Evolutionary conservation across 1,140 invertebrate genomes (phyloP), one percentile per base, ranked within the genome.

Genomic region (Drosophila sucinea): DNA sequence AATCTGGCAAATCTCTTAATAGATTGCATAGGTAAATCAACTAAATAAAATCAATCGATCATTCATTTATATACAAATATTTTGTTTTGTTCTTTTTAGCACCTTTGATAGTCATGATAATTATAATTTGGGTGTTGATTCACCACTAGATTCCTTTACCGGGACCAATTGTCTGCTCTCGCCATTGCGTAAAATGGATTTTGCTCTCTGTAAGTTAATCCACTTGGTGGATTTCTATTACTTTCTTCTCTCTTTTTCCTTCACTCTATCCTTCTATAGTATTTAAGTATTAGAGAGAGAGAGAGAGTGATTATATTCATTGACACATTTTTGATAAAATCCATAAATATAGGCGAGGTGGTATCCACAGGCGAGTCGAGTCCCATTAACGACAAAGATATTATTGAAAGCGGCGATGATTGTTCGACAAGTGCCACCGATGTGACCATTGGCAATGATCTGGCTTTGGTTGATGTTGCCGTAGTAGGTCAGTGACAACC

Each of bases 351-450:
- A 95, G 95, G 95, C 94, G 95, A 95, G 93, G 94, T 95, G 93
- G 94, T 95, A 89, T 92, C 91, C 90, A 94, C 94, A 90, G 93
- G 92, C 81, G 93, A 93, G 87, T 93, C 93, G 90, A 95, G 95
- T 93, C 95, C 96, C 77, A 93, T 95, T 91, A 94, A 96, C 90
- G 96, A 96, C 93, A 96, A 96, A 90, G 95, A 96, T 92, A 67
- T 94, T 56, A 94, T 94, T 67, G 83, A 89, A 81, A 80, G 81
- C 73, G 94, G 81, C 73, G 94, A 96, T 76, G 86, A 90, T 61
- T 85, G 77, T 73, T 91, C 90, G 60, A 96, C 95, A 71, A 85
- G 87, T 72, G 95, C 93, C 70, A 92, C 93, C 81, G 93, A 94
- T 82, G 92, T 91, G 79, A 93, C 93, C 90, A 93, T 93, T 82